Evolutionary conservation across 2,113 vertebrate species (phyloP).

Genomic region (Sitta europaea): DNA sequence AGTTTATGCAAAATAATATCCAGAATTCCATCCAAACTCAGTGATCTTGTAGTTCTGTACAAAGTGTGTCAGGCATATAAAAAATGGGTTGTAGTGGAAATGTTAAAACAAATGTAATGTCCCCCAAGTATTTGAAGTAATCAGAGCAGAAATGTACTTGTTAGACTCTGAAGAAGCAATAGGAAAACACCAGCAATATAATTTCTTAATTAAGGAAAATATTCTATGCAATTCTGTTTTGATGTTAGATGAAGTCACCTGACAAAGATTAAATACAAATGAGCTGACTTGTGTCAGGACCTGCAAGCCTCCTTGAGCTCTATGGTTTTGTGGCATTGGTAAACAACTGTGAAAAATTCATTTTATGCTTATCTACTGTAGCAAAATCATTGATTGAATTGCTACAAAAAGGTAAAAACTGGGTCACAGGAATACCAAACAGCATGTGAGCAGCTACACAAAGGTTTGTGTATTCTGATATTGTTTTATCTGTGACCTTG

Average conservation of each 20-base stretch:
- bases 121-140: background rate
- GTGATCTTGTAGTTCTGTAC: background rate
- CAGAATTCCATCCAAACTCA: background rate
- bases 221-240: background rate
- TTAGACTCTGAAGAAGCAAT: background rate
- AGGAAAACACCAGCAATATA: background rate
- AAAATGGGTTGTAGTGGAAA: background rate
- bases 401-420: background rate
- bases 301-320: background rate
- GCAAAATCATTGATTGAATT: background rate
- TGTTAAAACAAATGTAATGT: background rate
- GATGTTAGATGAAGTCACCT: background rate
- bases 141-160: background rate
- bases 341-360: background rate
- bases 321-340: background rate
- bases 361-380: background rate
- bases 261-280: background rate
- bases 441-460: background rate
- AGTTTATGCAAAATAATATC: background rate
- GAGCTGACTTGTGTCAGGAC: background rate
- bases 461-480: background rate
- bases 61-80: background rate
- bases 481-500: constrained; percentile 43
- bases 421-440: background rate
- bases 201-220: background rate